Evolutionary conservation across 2,113 vertebrate species (phyloP), one percentile per base, ranked within the genome.

Genomic region (Sprattus sprattus): DNA sequence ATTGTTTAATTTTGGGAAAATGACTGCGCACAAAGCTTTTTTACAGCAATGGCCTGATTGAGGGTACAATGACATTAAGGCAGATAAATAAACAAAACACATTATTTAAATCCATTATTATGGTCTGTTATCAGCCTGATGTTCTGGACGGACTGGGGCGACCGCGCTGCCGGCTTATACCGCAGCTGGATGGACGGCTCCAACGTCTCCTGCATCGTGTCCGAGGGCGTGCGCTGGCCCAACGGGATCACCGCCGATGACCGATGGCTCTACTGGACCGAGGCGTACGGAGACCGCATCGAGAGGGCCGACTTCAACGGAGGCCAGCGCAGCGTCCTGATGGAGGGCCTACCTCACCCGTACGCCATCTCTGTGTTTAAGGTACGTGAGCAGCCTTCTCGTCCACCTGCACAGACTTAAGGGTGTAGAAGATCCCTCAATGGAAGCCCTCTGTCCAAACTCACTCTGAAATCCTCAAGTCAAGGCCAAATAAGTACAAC

Each of bases 101-200:
- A 39, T 39, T 39, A 39, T 39, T 39, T 39, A 39, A 39, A 39
- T 39, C 39, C 39, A 39, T 39, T 39, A 39, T 39, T 39, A 39
- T 8, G 8, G 46, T 54, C n/a, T 60, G 49, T 84, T 57, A 16
- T 6, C 91, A 99, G 98, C 83, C 71, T 99, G 91, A 99, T 99
- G 98, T 99, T 99, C 93, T 99, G 98, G 98, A 99, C 98, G 0
- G 98, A 99, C 93, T 99, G 98, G 98, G 98, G 98, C 0, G 97
- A 99, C 90, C 90, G 95, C 45, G 95, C 95, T 0, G 97, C 97
- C 0, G 98, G 98, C 0, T 94, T 99, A 78, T 99, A 99, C 93
- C 94, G 95, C 2, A 96, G 97, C 25, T 95, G 95, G 89, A 99
- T 99, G 98, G 98, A 99, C 0, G 98, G 98, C 0, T 96, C 96